Evolutionary conservation across 2,797 vertebrate genomes (phyloP), one percentile per base, ranked within the genome.

Genomic region (Chelon labrosus): DNA sequence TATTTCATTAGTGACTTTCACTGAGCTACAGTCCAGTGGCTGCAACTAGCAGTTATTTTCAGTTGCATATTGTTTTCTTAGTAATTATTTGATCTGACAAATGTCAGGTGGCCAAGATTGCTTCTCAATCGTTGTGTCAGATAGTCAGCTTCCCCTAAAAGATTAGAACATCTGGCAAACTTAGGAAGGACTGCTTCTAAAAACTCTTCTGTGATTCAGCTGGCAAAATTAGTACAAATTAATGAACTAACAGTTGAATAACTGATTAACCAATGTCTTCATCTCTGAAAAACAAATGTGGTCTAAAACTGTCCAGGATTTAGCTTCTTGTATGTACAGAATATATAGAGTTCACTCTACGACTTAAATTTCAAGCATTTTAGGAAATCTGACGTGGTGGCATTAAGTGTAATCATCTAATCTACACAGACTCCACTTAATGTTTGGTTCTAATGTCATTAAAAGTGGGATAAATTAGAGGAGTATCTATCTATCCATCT

Each of bases 221-320:
- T 20, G 38, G 44, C 27, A 9, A 49, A 54, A n/a, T 55, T 13
- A 3, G 19, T 63, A 25, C 41, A 57, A 27, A 35, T 64, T 19
- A 10, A 39, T 65, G 35, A 22, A 14, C 13, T 54, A 46, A 16
- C 2, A 50, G 7, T 35, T 53, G 6, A 58, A n/a, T 70, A 54
- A 50, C 20, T 54, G 20, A 67, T 47, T n/a, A 66, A 80, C 55
- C 1, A 38, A 73, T 53, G 63, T 4, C 39, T 50, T 59, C 22
- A 1, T 10, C 6, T 51, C 20, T 52, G 3, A 35, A 44, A 17
- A 46, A 41, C 5, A 41, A 14, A 2, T 11, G 9, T 27, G 13
- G 19, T 50, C 38, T 16, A 4, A 58, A 50, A 44, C 20, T 46
- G 1, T 17, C 19, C 25, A 41, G 19, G 46, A 37, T 64, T 59